Evolutionary conservation across 2,113 vertebrate genomes (phyloP), one percentile per base, ranked within the genome.

Genomic region (Bucco capensis): DNA sequence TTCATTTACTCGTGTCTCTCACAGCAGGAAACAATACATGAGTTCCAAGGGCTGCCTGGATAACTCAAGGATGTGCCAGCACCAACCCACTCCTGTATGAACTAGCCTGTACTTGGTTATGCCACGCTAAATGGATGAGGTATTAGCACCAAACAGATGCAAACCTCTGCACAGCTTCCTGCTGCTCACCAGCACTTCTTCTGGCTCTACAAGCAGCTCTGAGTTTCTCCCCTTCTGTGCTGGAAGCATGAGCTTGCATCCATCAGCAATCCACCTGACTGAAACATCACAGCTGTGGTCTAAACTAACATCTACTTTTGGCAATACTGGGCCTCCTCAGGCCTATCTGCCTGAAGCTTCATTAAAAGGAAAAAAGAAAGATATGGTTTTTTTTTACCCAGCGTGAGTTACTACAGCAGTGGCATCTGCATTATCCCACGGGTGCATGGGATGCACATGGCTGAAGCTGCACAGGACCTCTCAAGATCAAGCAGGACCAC

Each of bases 161-260:
- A n/a, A 81, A 73, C 49, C 49, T 66, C 47, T 57, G 30, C 22
- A 53, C 66, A 9, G n/a, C 33, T 54, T 53, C 56, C 44, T 18
- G 40, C 46, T 35, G 67, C 67, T 40, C 62, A 23, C 30, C 51
- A 27, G 62, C 17, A 18, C 69, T 62, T 71, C 57, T 44, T 24
- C 19, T 1, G 2, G 37, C 40, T 51, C n/a, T 4, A 4, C 0
- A 0, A 65, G 23, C 10, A 5, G 19, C 17, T 2, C 0, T 12
- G 44, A 70, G 5, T 4, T 10, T 50, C 23, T n/a, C 17, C 30
- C 24, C 35, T n/a, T 28, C 66, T 5, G 24, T 15, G 37, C 21
- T 23, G 5, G 35, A 13, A n/a, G 47, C 23, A 27, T 46, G 19
- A 75, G 23, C 18, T 65, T 38, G 46, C 9, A 44, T 19, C 46